Evolutionary conservation across 2,888 invertebrate species (phyloP).

Genomic region (Pristionchus mayeri): DNA sequence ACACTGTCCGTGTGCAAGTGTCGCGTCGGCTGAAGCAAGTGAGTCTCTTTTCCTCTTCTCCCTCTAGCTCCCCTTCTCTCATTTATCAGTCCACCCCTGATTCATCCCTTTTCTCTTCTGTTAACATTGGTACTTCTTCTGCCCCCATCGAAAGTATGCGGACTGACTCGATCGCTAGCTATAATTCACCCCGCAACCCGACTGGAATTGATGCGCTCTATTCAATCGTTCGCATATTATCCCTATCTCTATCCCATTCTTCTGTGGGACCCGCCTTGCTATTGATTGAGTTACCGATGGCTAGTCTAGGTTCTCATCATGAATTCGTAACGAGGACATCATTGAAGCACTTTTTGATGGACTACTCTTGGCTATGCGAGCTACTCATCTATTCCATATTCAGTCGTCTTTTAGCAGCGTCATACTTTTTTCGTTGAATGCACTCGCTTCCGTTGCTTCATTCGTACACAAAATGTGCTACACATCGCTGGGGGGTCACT

Average conservation of each 20-base stretch:
- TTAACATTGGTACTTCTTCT: constrained; percentile 17
- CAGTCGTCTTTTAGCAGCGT: neutral
- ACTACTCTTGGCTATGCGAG: neutral
- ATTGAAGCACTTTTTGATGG: neutral
- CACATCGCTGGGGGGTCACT: constrained; percentile 32
- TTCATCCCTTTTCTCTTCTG: constrained; percentile 5
- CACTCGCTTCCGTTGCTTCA: too few relatives aligned
- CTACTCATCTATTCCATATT: neutral
- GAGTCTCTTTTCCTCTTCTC: constrained; percentile 11
- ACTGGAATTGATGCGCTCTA: constrained; percentile 42
- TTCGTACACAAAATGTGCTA: neutral
- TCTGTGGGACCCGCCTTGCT: neutral
- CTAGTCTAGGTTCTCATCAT: neutral
- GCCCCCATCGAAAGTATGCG: neutral
- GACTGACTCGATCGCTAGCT: neutral
- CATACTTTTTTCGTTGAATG: neutral
- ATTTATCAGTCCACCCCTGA: constrained; percentile 9
- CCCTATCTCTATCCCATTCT: neutral
- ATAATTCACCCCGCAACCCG: constrained; percentile 37
- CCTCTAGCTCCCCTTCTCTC: neutral
- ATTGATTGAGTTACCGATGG: neutral
- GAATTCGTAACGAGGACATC: neutral
- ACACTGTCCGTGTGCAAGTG: constrained; percentile 37
- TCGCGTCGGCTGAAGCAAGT: neutral
- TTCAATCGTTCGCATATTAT: constrained; percentile 38